Conservation (phyloP, 2,888 invertebrate species). For the Busseola fusca region DNA sequence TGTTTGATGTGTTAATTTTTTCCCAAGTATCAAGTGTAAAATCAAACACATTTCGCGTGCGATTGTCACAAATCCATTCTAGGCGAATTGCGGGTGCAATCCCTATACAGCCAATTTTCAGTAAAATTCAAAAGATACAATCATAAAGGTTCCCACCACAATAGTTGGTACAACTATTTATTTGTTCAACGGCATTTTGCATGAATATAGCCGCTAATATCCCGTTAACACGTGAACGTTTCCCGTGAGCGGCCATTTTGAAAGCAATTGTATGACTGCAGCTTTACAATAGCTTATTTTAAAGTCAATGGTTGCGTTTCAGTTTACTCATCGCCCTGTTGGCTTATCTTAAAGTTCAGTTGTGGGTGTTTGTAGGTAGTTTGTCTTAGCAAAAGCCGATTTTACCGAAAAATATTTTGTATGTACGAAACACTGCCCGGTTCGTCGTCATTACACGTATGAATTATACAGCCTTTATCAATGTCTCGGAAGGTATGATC, state of each 20-base stretch:
- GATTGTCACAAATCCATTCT: neutral
- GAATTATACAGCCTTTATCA: neutral
- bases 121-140: constrained; percentile 40
- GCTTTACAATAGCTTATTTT: constrained; percentile 38
- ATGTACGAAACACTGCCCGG: neutral
- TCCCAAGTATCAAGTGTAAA: neutral
- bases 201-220: constrained; percentile 54
- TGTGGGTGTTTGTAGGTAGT: neutral
- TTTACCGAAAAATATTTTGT: no score
- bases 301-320: constrained; percentile 42
- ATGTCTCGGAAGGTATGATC: neutral
- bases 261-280: constrained; percentile 42
- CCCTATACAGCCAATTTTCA: constrained; percentile 9
- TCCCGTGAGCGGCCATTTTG: constrained; percentile 45
- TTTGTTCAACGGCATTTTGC: constrained; percentile 55
- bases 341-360: constrained; percentile 16
- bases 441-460: neutral
- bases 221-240: constrained; percentile 51
- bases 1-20: no score
- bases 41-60: neutral
- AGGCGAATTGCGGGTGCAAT: neutral
- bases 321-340: constrained; percentile 24
- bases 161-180: constrained; percentile 54
- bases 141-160: constrained; percentile 44
- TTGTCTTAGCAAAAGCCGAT: neutral